These are phyloP conservation scores for Carcharodon carcharias DNA, from an alignment of 2,797 vertebrate genomes.

Conservation along the genomic window DNA sequence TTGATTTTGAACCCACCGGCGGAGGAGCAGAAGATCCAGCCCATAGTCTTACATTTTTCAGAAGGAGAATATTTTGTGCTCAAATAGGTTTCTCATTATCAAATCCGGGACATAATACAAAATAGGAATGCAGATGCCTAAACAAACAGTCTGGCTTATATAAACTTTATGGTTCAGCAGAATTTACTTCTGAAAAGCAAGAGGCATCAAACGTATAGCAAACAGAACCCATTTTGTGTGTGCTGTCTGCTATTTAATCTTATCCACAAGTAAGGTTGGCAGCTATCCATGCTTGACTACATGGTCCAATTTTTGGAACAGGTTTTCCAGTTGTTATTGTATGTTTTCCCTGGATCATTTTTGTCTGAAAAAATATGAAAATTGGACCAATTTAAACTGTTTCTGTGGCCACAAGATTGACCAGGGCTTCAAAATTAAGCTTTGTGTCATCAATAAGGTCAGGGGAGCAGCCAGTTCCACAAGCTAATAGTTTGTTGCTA, in stretches of 20 bases:
- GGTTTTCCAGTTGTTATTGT: slow-evolving; percentile 7
- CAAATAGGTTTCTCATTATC: not conserved
- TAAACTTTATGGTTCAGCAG: not conserved
- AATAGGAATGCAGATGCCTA: not conserved
- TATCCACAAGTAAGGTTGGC: not conserved
- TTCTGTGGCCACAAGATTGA: not conserved
- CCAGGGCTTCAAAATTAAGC: slow-evolving; percentile 5
- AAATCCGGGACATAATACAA: not conserved
- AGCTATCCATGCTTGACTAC: not conserved
- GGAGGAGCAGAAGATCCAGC: no score
- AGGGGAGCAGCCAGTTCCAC: not conserved
- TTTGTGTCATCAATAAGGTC: not conserved
- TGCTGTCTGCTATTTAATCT: not conserved
- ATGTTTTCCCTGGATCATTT: slow-evolving; percentile 20
- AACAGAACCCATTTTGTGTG: not conserved
- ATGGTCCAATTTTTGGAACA: not conserved
- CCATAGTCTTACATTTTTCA: not conserved
- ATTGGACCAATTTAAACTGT: not conserved
- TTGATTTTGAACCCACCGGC: no score
- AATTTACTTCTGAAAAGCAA: not conserved
- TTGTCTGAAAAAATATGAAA: not conserved
- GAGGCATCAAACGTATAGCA: not conserved
- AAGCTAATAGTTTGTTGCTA: not conserved
- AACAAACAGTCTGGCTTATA: not conserved
- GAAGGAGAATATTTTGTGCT: not conserved